Conservation (phyloP, 2,888 invertebrate genomes). For the Diogma glabrata region DNA sequence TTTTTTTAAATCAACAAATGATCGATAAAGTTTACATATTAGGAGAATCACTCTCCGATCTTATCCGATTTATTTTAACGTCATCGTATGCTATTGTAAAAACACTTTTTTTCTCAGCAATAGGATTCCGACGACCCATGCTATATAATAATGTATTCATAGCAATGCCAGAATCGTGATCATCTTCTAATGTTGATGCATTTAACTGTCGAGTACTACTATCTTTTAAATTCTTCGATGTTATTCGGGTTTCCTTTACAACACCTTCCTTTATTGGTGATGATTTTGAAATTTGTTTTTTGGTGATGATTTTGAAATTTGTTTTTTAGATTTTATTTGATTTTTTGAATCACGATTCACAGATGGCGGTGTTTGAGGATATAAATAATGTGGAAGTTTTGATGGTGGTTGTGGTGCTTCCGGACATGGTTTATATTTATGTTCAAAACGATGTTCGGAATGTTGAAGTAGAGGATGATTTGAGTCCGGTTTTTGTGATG, state of each 20-base stretch:
- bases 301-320: too few relatives aligned
- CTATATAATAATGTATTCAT: constrained; percentile 49
- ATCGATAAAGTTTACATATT: constrained; percentile 8
- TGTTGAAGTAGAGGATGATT: constrained; percentile 65
- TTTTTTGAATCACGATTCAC: constrained; percentile 20
- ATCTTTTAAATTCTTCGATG: constrained; percentile 24
- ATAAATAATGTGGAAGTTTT: constrained; percentile 50
- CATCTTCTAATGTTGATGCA: constrained; percentile 51
- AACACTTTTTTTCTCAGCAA: constrained; percentile 81
- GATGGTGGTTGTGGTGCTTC: constrained; percentile 41
- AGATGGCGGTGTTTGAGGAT: constrained; percentile 41
- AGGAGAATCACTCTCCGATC: constrained; percentile 72
- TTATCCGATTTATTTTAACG: constrained; percentile 70
- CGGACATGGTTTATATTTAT: constrained; percentile 39
- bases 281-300: constrained; percentile 26
- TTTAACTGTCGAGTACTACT: constrained; percentile 42
- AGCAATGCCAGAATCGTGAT: constrained; percentile 66
- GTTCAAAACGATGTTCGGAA: constrained; percentile 66
- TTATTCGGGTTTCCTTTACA: constrained; percentile 28
- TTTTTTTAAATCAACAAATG: neutral
- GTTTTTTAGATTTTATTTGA: constrained; percentile 4
- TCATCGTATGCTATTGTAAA: constrained; percentile 89
- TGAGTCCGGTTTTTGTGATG: constrained; percentile 37
- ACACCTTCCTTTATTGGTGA: constrained; percentile 37
- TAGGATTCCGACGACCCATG: constrained; percentile 50